Base-by-base conservation (phyloP, 1,140 invertebrate species). In the Drosophila insularis region DNA sequence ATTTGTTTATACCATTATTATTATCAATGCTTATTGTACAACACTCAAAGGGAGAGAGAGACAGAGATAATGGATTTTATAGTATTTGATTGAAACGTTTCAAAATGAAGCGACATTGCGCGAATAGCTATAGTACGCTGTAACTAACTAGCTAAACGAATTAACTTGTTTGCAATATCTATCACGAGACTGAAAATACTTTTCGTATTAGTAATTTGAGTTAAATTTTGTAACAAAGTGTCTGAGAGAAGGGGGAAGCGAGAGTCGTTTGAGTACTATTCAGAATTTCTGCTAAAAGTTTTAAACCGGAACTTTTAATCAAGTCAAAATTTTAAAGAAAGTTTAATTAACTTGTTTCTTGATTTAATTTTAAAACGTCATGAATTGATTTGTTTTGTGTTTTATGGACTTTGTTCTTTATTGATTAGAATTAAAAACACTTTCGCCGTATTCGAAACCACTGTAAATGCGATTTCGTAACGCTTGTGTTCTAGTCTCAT, bases 391-490 rank as follows among this genome's bases (percentile, higher is more conserved):
- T 1, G 50, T 27, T 35, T 8, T 54, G 2, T n/a, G 31, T 21
- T 21, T 62, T 58, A 0, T 74, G 71, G 71, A 74, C 71, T 74
- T 74, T 74, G 72, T 31, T 32, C 72, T n/a, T 3, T 31, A 27
- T 55, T 60, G 63, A 74, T 74, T 74, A 67, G 13, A 68, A 37
- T 11, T 46, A 40, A 35, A 21, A 6, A 6, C 0, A n/a, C 37
- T 54, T 13, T 27, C 14, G 7, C 23, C 2, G 1, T 2, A 10
- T 4, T 35, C 17, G 14, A 10, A 46, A 46, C 37, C 11, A n/a
- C n/a, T 46, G n/a, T 50, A 50, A 50, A 50, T 50, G 7, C 17
- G 43, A 50, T 50, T 50, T 50, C 43, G 43, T 50, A 21, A 56
- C 14, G 23, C 21, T 17, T 14, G 23, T 23, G 19, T 32, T 14